Percentiles rank a stretch among this genome's conserved stretches.
These are phyloP conservation scores for Tetragonisca angustula DNA, from an alignment of 2,888 invertebrate species.

Conservation along the genomic window DNA sequence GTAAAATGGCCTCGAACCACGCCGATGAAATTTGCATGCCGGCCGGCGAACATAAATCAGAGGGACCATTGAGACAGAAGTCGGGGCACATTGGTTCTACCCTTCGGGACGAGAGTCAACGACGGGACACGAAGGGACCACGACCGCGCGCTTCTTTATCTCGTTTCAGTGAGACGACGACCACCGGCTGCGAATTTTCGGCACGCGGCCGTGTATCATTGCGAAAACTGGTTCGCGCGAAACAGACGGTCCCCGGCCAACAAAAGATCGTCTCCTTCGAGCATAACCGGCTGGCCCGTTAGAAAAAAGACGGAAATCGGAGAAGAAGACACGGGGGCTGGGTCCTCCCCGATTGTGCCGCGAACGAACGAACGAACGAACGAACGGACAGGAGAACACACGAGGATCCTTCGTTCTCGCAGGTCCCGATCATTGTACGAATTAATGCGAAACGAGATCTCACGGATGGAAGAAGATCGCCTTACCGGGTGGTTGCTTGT, in stretches of 20 bases:
- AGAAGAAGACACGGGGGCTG: conserved; percentile 49
- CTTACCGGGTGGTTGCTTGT: conserved; percentile 11
- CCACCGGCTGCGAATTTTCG: conserved; percentile 69
- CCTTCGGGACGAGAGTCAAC: neutral
- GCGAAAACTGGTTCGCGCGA: conserved; percentile 74
- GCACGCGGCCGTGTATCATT: conserved; percentile 60
- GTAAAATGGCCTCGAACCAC: conserved; percentile 63
- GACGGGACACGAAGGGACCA: conserved; percentile 9
- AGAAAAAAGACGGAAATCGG: conserved; percentile 60
- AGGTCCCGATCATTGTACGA: conserved; percentile 35
- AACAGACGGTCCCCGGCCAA: conserved; percentile 52
- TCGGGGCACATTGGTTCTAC: neutral
- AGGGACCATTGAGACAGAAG: conserved; percentile 54
- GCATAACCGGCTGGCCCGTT: conserved; percentile 36
- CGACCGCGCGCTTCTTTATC: neutral
- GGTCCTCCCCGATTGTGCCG: conserved; percentile 52
- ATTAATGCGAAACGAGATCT: conserved; percentile 45
- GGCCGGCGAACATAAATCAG: conserved; percentile 76
- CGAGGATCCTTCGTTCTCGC: conserved; percentile 9
- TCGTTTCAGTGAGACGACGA: conserved; percentile 6
- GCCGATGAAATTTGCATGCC: conserved; percentile 75
- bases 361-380: conserved; percentile 19
- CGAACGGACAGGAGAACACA: neutral
- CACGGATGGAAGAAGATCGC: conserved; percentile 26
- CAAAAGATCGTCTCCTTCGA: conserved; percentile 37